Evolutionary conservation across 1,140 invertebrate species (phyloP).

Genomic region (Ruditapes philippinarum): DNA sequence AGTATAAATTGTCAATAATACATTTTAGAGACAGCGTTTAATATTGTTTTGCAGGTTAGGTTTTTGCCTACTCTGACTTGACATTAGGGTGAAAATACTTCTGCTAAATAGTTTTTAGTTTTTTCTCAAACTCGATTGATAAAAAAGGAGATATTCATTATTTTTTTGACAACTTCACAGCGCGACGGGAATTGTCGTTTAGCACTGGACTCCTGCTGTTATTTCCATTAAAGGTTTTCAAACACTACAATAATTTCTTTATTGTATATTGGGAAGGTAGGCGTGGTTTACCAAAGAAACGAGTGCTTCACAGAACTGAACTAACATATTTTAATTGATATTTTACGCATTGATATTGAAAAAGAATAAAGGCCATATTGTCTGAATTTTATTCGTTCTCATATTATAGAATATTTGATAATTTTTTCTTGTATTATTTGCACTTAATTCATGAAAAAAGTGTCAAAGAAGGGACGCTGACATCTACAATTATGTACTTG

Average conservation of each 20-base stretch:
- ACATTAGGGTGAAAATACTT: too few species aligned
- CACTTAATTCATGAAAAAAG: not conserved
- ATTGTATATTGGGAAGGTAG: constrained; percentile 5
- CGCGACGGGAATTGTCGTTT: not conserved
- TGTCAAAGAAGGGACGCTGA: not conserved
- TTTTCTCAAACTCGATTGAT: too few species aligned
- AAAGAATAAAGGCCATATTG: constrained; percentile 5
- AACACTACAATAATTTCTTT: constrained; percentile 18
- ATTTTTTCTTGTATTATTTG: not conserved
- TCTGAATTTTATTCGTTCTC: not conserved
- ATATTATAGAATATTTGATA: not conserved
- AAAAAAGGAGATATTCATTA: too few species aligned
- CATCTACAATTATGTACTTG: not conserved
- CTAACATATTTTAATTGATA: constrained; percentile 25
- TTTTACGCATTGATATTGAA: not conserved
- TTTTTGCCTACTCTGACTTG: too few species aligned
- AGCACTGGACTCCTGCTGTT: not conserved
- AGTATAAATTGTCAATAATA: too few species aligned
- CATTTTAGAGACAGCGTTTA: too few species aligned
- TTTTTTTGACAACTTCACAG: not conserved
- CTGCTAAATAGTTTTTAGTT: too few species aligned
- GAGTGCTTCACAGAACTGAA: not conserved
- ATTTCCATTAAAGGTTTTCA: constrained; percentile 17
- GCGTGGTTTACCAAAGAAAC: not conserved
- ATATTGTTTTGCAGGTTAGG: too few species aligned